phyloP scores from a whole-genome alignment of 2,797 vertebrate species.

The Acipenser oxyrinchus region DNA sequence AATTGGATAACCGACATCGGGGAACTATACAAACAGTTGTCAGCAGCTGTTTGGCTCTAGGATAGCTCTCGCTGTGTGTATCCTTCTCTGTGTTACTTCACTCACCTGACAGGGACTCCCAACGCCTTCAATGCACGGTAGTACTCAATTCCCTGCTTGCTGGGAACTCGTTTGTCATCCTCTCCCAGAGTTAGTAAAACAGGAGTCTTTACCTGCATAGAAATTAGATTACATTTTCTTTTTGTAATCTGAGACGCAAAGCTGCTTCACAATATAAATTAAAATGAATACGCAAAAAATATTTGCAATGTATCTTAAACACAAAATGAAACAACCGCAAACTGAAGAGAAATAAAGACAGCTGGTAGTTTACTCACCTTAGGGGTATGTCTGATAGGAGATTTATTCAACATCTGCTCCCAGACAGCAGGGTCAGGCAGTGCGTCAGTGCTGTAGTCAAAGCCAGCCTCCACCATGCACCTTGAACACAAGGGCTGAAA shows the following conservation, averaged over 20 bases:
- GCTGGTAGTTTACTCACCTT: conserved; percentile 48
- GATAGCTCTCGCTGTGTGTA: too few relatives aligned
- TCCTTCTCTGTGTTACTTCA: background rate
- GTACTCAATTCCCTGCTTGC: conserved; percentile 84
- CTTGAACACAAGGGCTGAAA: conserved; percentile 42
- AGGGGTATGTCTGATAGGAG: conserved; percentile 70
- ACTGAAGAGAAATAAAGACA: background rate
- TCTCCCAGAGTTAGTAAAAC: conserved; percentile 83
- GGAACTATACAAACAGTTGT: too few relatives aligned
- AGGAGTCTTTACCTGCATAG: conserved; percentile 72
- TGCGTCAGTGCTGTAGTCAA: conserved; percentile 50
- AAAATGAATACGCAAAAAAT: too few relatives aligned
- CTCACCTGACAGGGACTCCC: conserved; percentile 76
- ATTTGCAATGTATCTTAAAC: background rate
- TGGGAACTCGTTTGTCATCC: conserved; percentile 84
- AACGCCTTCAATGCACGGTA: conserved; percentile 78
- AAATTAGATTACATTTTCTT: too few relatives aligned
- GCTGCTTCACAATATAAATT: too few relatives aligned
- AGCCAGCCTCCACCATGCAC: conserved; percentile 79
- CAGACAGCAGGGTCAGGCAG: conserved; percentile 64
- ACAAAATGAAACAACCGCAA: background rate
- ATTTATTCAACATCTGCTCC: conserved; percentile 78
- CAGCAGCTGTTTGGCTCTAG: too few relatives aligned
- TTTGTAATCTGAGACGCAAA: too few relatives aligned
- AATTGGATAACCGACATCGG: too few relatives aligned